Evolutionary conservation across 2,888 invertebrate genomes (phyloP).

Genomic region (Hemistola chrysoprasaria): DNA sequence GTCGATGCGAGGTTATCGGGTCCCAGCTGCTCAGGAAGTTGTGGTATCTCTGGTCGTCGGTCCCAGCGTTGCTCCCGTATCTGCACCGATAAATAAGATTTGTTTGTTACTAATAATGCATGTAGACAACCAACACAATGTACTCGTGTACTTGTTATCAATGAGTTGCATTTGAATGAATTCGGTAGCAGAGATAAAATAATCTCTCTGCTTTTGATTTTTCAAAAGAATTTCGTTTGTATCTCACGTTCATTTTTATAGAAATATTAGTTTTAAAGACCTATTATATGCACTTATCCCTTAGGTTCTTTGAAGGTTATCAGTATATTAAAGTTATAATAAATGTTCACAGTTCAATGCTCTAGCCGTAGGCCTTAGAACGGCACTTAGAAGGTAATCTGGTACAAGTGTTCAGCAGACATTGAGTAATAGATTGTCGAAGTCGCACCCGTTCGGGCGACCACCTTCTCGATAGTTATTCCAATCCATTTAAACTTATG

Average conservation of each 20-base stretch:
- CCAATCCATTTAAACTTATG: too few species aligned
- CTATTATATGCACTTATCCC: too few species aligned
- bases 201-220: too few species aligned
- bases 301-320: conserved; percentile 1
- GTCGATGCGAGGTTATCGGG: conserved; percentile 62
- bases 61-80: conserved; percentile 50
- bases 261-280: too few species aligned
- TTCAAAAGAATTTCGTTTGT: too few species aligned
- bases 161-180: not conserved
- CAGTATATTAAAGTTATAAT: conserved; percentile 5
- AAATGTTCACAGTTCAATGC: conserved; percentile 20
- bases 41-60: conserved; percentile 47
- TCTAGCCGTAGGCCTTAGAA: not conserved
- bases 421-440: conserved; percentile 35
- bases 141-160: conserved; percentile 4
- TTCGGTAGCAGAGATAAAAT: too few species aligned
- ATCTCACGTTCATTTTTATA: too few species aligned
- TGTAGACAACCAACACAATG: conserved; percentile 30
- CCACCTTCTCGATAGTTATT: too few species aligned
- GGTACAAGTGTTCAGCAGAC: conserved; percentile 24
- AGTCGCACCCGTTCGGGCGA: conserved; percentile 12
- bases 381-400: conserved; percentile 23
- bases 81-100: conserved; percentile 58
- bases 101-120: conserved; percentile 41
- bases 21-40: conserved; percentile 77